A percentile compares a stretch with the other conserved stretches of the same genome.
phyloP scores from a whole-genome alignment of 1,140 invertebrate genomes.

The Sitodiplosis mosellana region DNA sequence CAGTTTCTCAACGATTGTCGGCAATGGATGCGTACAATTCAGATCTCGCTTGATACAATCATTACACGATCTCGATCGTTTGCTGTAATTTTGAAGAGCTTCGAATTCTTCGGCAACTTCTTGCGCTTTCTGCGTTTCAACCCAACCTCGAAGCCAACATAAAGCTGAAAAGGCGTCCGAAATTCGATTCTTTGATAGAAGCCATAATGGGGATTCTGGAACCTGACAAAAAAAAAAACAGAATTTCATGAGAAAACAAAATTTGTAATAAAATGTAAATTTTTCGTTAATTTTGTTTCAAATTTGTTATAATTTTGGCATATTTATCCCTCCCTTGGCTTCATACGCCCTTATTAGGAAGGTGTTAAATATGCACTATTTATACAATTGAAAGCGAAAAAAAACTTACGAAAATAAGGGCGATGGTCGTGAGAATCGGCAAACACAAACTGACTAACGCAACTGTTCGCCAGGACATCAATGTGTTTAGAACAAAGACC shows the following conservation, averaged over 20 bases:
- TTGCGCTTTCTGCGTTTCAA: slow-evolving; percentile 21
- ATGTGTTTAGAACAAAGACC: slow-evolving; percentile 28
- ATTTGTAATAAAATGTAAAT: too few relatives aligned
- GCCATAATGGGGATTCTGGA: slow-evolving; percentile 48
- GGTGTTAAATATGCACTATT: too few relatives aligned
- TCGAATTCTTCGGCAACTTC: slow-evolving; percentile 28
- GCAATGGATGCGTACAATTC: slow-evolving; percentile 2
- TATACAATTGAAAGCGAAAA: too few relatives aligned
- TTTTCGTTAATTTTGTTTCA: too few relatives aligned
- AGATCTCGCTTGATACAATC: slow-evolving; percentile 1
- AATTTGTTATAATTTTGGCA: too few relatives aligned
- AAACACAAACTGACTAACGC: slow-evolving; percentile 37
- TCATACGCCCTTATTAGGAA: too few relatives aligned
- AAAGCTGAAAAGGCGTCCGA: slow-evolving; percentile 29
- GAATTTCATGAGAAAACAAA: too few relatives aligned
- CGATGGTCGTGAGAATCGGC: slow-evolving; percentile 36
- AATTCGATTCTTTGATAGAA: slow-evolving; percentile 28
- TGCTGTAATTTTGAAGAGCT: slow-evolving; percentile 16
- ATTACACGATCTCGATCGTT: slow-evolving; percentile 6
- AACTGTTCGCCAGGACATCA: slow-evolving; percentile 40
- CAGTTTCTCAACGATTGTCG: slow-evolving; percentile 6
- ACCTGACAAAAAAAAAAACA: too few relatives aligned
- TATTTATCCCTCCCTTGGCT: too few relatives aligned
- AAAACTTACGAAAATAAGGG: slow-evolving; percentile 32
- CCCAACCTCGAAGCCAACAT: slow-evolving; percentile 32